Conservation (phyloP, 2,113 vertebrate genomes). For the Potamarius usumacintae region DNA sequence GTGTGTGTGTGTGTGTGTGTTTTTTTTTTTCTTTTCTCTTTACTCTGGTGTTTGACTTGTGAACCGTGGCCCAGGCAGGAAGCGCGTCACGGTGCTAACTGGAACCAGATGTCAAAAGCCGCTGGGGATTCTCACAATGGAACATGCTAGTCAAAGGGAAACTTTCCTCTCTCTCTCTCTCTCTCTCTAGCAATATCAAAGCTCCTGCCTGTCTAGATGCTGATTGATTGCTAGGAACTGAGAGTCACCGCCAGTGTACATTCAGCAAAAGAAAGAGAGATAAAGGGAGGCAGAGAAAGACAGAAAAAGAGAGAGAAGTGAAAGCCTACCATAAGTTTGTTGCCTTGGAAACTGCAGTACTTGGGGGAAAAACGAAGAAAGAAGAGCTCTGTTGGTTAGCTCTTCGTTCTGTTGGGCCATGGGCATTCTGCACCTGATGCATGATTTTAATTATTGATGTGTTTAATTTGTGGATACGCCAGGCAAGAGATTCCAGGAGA, state of each 20-base stretch:
- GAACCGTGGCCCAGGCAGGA: constrained; percentile 74
- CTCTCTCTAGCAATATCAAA: constrained; percentile 50
- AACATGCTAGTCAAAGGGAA: constrained; percentile 77
- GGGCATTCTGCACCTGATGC: constrained; percentile 58
- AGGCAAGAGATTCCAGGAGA: constrained; percentile 33
- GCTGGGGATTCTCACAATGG: constrained; percentile 74
- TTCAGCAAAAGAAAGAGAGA: constrained; percentile 56
- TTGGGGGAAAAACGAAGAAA: constrained; percentile 21
- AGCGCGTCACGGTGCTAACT: constrained; percentile 80
- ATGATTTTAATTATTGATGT: constrained; percentile 59
- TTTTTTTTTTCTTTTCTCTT: constrained; percentile 52
- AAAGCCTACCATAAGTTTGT: constrained; percentile 56
- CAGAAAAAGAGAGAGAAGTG: neutral
- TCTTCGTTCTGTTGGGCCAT: constrained; percentile 50
- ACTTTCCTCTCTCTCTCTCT: constrained; percentile 62
- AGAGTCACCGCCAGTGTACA: constrained; percentile 35
- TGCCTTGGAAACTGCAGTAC: constrained; percentile 57
- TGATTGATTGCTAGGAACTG: constrained; percentile 47
- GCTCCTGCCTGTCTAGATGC: constrained; percentile 47
- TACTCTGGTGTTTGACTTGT: constrained; percentile 48
- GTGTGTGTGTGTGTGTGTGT: constrained; percentile 28
- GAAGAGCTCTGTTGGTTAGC: constrained; percentile 49
- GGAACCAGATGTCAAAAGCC: constrained; percentile 79
- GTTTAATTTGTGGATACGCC: constrained; percentile 56
- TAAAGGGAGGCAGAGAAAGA: constrained; percentile 33